Evolutionary conservation across 2,797 vertebrate species (phyloP).

Genomic region (Urophycis tenuis): DNA sequence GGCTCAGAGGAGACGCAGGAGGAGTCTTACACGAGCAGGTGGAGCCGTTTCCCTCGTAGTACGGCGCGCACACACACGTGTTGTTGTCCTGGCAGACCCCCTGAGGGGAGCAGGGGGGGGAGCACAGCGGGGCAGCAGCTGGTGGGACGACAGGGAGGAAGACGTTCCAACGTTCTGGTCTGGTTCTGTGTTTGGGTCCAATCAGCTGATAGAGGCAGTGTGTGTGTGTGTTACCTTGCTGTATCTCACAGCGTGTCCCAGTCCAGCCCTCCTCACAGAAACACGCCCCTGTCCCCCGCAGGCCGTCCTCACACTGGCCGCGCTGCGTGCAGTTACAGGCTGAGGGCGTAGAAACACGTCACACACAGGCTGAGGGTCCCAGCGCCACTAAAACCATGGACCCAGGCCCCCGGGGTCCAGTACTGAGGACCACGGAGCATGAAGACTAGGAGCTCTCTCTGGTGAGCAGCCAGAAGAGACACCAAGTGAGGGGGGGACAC

Average conservation of each 20-base stretch:
- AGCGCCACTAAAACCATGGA: not conserved
- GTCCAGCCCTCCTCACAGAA: constrained; percentile 87
- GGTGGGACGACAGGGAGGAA: constrained; percentile 2
- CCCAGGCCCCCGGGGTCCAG: too few relatives aligned
- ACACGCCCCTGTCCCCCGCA: constrained; percentile 75
- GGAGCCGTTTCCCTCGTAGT: constrained; percentile 82
- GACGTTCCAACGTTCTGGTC: not conserved
- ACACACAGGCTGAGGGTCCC: not conserved
- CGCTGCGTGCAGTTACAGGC: constrained; percentile 81
- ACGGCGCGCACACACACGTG: constrained; percentile 80
- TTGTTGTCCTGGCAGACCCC: constrained; percentile 80
- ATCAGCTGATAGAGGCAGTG: too few relatives aligned
- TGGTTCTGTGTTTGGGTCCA: too few relatives aligned
- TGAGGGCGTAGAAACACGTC: constrained; percentile 46
- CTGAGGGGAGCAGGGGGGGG: constrained; percentile 74
- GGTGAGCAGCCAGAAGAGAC: too few relatives aligned
- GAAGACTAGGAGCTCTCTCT: too few relatives aligned
- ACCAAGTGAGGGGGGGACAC: too few relatives aligned
- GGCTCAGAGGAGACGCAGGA: too few relatives aligned
- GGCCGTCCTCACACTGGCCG: constrained; percentile 78
- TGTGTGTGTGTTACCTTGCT: constrained; percentile 63
- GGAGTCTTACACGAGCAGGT: constrained; percentile 77
- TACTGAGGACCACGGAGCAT: too few relatives aligned
- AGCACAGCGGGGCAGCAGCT: constrained; percentile 70
- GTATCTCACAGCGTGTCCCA: constrained; percentile 75